phyloP scores from a whole-genome alignment of 2,113 vertebrate genomes.

The Osmerus eperlanus region DNA sequence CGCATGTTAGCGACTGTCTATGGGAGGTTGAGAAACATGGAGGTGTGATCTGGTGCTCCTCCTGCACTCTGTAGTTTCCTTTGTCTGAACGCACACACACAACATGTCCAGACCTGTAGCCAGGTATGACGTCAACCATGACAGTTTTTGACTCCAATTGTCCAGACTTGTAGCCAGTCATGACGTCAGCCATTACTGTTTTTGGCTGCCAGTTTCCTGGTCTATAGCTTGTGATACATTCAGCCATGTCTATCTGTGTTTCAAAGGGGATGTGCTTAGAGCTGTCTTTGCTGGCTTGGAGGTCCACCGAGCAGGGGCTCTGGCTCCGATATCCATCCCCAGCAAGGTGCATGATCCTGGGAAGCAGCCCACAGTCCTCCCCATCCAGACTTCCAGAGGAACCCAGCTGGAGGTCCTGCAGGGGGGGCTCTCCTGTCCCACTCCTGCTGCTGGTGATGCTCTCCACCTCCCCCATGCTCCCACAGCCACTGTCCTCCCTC shows the following conservation, averaged over 20 bases:
- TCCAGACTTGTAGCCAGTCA: conserved; percentile 58
- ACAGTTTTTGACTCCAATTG: conserved; percentile 8
- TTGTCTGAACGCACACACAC: conserved; percentile 60
- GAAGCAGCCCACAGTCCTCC: conserved; percentile 54
- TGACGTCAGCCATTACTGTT: conserved; percentile 39
- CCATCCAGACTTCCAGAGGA: background rate
- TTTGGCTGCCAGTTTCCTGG: conserved; percentile 38
- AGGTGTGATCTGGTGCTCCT: conserved; percentile 24
- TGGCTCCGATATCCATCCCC: conserved; percentile 58
- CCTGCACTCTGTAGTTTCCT: conserved; percentile 22
- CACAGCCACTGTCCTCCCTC: conserved; percentile 70
- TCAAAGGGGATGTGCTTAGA: conserved; percentile 32
- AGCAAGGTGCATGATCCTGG: conserved; percentile 10
- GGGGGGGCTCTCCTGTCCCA: conserved; percentile 38
- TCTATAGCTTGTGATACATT: conserved; percentile 60
- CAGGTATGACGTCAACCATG: no score
- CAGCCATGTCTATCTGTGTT: conserved; percentile 33
- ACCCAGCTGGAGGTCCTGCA: conserved; percentile 27
- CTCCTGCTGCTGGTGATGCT: conserved; percentile 31
- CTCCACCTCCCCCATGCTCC: conserved; percentile 60
- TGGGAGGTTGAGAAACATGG: conserved; percentile 10
- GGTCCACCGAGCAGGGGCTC: conserved; percentile 32
- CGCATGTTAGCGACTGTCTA: conserved; percentile 14
- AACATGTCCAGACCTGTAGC: no score
- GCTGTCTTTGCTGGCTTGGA: conserved; percentile 10